Evolutionary conservation across 2,797 vertebrate species (phyloP).

Genomic region (Pangasius larnaudii): DNA sequence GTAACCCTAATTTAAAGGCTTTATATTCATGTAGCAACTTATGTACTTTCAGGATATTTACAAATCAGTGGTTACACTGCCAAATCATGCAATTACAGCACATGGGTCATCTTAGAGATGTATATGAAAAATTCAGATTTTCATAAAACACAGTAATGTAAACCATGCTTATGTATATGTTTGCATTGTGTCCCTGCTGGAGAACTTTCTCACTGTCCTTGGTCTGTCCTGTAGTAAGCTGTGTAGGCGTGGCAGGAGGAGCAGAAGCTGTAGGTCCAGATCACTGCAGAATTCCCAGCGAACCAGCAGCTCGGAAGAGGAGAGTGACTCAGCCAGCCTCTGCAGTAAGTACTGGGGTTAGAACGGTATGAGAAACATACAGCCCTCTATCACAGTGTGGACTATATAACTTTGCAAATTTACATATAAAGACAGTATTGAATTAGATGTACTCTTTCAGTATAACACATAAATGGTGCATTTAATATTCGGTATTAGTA

Average conservation of each 20-base stretch:
- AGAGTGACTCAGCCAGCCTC: conserved; percentile 60
- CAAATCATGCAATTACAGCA: background rate
- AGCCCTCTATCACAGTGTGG: background rate
- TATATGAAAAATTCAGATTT: too few relatives aligned
- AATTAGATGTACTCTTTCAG: background rate
- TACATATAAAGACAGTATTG: background rate
- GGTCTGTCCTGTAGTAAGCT: conserved; percentile 2
- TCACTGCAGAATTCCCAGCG: conserved; percentile 64
- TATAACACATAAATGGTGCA: background rate
- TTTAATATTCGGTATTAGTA: background rate
- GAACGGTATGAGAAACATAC: background rate
- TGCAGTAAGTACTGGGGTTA: conserved; percentile 68
- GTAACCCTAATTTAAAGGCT: too few relatives aligned
- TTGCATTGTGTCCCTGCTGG: background rate
- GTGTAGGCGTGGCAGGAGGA: conserved; percentile 58
- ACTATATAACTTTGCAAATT: background rate
- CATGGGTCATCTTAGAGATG: background rate
- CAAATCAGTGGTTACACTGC: background rate
- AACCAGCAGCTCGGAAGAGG: conserved; percentile 79
- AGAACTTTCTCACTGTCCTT: background rate
- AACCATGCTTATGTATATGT: background rate
- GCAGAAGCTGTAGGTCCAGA: conserved; percentile 59
- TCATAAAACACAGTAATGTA: background rate
- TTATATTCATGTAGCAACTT: background rate
- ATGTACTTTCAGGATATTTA: background rate